Conservation (phyloP, 1,140 invertebrate genomes). For the Drosophila ambigua region DNA sequence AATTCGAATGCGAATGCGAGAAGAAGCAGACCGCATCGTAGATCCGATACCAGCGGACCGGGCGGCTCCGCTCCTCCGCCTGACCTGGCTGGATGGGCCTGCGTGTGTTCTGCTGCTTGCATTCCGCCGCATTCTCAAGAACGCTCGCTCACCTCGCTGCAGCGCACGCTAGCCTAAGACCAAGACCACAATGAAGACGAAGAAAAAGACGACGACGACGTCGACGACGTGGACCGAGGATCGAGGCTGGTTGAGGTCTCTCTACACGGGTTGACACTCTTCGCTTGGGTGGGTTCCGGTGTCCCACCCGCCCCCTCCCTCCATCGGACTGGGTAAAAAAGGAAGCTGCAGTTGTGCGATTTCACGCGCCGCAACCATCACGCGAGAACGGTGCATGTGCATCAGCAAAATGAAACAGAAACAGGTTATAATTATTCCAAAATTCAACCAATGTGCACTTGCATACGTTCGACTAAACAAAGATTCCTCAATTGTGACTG, state of each 20-base stretch:
- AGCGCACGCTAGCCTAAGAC: slow-evolving; percentile 46
- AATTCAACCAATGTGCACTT: slow-evolving; percentile 27
- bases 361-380: slow-evolving; percentile 65
- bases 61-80: slow-evolving; percentile 11
- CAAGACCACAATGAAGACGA: slow-evolving; percentile 10
- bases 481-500: slow-evolving; percentile 34
- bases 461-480: not conserved
- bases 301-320: too few species aligned
- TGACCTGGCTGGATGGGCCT: slow-evolving; percentile 57
- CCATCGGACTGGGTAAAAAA: slow-evolving; percentile 2
- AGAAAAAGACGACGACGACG: slow-evolving; percentile 6
- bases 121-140: slow-evolving; percentile 66
- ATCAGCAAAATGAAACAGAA: slow-evolving; percentile 45
- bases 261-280: slow-evolving; percentile 57
- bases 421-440: slow-evolving; percentile 70
- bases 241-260: slow-evolving; percentile 8
- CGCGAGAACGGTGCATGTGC: slow-evolving; percentile 56
- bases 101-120: slow-evolving; percentile 76
- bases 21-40: slow-evolving; percentile 76
- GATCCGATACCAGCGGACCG: slow-evolving; percentile 23
- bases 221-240: not conserved
- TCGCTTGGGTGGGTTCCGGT: slow-evolving; percentile 60
- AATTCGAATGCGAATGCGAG: slow-evolving; percentile 39
- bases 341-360: slow-evolving; percentile 53
- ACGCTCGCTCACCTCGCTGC: slow-evolving; percentile 56